Percentiles rank a stretch among this genome's conserved stretches.
Conservation (phyloP, 2,888 invertebrate species). For the Phragmatobia fuliginosa region DNA sequence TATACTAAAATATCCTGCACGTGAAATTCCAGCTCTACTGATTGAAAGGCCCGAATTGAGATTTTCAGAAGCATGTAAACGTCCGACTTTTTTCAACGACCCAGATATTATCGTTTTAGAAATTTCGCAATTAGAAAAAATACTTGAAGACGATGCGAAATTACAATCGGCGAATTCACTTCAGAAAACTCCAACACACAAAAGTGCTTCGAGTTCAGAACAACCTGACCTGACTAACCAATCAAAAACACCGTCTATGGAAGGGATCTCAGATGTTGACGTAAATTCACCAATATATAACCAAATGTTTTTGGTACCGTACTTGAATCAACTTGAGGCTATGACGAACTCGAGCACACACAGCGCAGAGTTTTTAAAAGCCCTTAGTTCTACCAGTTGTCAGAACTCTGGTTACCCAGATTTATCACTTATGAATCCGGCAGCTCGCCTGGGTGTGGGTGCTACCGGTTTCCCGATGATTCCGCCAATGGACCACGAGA, state of each 20-base stretch:
- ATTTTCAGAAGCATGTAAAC: slow-evolving; percentile 91
- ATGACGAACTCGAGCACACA: slow-evolving; percentile 86
- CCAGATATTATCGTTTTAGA: slow-evolving; percentile 93
- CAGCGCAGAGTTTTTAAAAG: slow-evolving; percentile 87
- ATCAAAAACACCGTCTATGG: slow-evolving; percentile 74
- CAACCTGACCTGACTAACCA: slow-evolving; percentile 66
- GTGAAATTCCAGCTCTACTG: slow-evolving; percentile 91
- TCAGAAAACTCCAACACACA: slow-evolving; percentile 53
- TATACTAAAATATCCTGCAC: slow-evolving; percentile 90
- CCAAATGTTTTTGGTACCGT: slow-evolving; percentile 92
- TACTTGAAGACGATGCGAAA: slow-evolving; percentile 84
- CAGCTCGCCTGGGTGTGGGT: slow-evolving; percentile 73
- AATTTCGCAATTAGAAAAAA: slow-evolving; percentile 90
- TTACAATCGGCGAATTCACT: slow-evolving; percentile 55
- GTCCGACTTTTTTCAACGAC: slow-evolving; percentile 90
- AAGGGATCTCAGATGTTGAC: slow-evolving; percentile 88
- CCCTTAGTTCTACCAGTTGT: slow-evolving; percentile 82
- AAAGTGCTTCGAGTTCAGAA: slow-evolving; percentile 58
- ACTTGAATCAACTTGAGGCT: slow-evolving; percentile 88
- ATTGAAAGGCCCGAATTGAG: slow-evolving; percentile 91
- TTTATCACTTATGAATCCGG: slow-evolving; percentile 80
- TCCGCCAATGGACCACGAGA: slow-evolving; percentile 83
- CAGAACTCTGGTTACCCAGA: slow-evolving; percentile 82
- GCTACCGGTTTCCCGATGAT: slow-evolving; percentile 76
- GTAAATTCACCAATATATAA: slow-evolving; percentile 90